Conservation (phyloP, 2,888 invertebrate species). For the Perizoma flavofasciatum region DNA sequence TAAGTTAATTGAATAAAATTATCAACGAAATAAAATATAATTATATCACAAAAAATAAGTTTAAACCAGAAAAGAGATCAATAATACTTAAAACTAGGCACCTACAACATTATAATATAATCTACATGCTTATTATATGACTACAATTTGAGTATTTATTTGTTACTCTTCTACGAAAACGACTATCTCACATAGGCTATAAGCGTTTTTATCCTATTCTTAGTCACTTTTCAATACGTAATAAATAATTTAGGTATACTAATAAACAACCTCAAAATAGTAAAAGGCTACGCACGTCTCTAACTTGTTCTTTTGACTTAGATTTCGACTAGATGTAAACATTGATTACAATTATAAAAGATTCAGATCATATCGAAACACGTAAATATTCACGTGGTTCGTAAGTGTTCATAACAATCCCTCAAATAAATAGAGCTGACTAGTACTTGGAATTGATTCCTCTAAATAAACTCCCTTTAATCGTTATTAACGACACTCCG, state of each 20-base stretch:
- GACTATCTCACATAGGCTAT: conserved; percentile 11
- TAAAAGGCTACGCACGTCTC: too few species aligned
- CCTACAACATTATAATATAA: not conserved
- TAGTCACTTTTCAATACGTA: conserved; percentile 3
- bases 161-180: conserved; percentile 18
- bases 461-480: too few species aligned
- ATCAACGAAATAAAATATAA: conserved; percentile 17
- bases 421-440: conserved; percentile 12
- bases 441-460: conserved; percentile 8
- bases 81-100: too few species aligned
- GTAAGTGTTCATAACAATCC: not conserved
- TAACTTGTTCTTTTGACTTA: too few species aligned
- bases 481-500: too few species aligned
- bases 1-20: conserved; percentile 18
- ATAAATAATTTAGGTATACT: too few species aligned
- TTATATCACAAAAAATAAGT: conserved; percentile 4
- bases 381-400: too few species aligned
- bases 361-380: too few species aligned
- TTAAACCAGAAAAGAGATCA: conserved; percentile 21
- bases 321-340: too few species aligned
- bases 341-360: too few species aligned
- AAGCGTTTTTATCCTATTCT: conserved; percentile 19
- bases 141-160: conserved; percentile 24
- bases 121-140: conserved; percentile 8
- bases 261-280: too few species aligned